These are phyloP conservation scores for Pampusana beccarii DNA, from an alignment of 2,113 vertebrate genomes.

Conservation along the genomic window DNA sequence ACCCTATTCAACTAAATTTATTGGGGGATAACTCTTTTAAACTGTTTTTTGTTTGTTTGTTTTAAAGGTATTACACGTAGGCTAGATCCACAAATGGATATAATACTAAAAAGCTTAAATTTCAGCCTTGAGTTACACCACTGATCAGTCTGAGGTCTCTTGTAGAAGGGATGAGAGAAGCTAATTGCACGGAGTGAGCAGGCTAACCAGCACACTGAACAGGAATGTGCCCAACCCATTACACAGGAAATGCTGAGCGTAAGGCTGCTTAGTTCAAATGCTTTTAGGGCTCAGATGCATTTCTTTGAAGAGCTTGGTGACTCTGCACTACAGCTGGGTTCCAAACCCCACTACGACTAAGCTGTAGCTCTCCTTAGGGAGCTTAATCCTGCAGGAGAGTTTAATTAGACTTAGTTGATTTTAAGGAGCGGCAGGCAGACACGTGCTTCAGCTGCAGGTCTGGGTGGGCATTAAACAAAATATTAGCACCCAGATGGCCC, in stretches of 20 bases:
- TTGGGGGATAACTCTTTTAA: neutral
- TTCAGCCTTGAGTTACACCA: neutral
- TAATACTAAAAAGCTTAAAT: neutral
- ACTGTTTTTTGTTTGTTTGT: neutral
- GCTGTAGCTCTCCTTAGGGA: fast-evolving
- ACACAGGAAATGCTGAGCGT: neutral
- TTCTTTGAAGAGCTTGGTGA: neutral
- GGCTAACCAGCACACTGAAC: neutral
- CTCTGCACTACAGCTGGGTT: neutral
- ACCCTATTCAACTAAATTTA: neutral
- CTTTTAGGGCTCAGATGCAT: neutral
- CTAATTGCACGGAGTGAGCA: neutral
- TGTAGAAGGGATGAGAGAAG: neutral
- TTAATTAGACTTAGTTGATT: neutral
- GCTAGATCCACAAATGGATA: neutral
- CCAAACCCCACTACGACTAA: neutral
- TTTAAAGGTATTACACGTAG: neutral
- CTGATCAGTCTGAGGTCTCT: neutral
- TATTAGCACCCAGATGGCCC: neutral
- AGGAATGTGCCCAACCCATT: neutral
- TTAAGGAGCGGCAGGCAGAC: neutral
- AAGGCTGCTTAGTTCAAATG: neutral
- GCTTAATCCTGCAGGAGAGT: neutral
- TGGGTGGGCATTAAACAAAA: neutral
- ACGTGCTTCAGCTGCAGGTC: neutral